Evolutionary conservation across 2,888 invertebrate species (phyloP), one percentile per base, ranked within the genome.

Genomic region (Hirtodrosophila alboralis): DNA sequence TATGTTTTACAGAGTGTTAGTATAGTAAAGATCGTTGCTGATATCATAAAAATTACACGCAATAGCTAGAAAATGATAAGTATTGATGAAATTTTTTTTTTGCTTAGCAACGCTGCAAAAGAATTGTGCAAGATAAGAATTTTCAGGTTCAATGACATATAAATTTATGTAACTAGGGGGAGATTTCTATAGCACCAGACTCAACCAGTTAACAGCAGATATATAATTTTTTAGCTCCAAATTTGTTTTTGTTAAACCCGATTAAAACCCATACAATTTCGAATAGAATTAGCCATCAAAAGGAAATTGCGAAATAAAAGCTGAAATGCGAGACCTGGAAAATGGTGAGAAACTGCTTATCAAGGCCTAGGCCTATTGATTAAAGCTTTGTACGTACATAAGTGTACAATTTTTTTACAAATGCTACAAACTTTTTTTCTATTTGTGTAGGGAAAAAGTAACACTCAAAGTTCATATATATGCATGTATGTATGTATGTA

Each of bases 231-330:
- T 37, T 26, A 18, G 8, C 10, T 48, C 18, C n/a, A 4, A 12
- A 43, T 18, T 30, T 43, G 47, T 44, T 10, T 10, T 41, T 28
- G 28, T 18, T 28, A 31, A 16, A 48, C 33, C 41, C 65, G 53
- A 73, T 76, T 67, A 70, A 67, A 76, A 79, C 47, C 67, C 80
- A 70, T 83, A 73, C 36, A 78, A 83, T 67, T 75, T 61, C 68
- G 8, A 49, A 61, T 45, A 21, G 38, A 44, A 33, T 37, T 34
- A 59, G 51, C n/a, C 10, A 10, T 4, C 12, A 59, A 43, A 47
- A 26, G 40, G 21, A 12, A 48, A 37, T 14, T 28, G 48, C 18
- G 8, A 53, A 51, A 37, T 30, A 48, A 59, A 66, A 61, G 36
- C 40, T 51, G 8, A 41, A 51, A 56, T 38, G 33, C 10, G 28